phyloP scores from a whole-genome alignment of 2,888 invertebrate genomes.

The Lydus trimaculatus region DNA sequence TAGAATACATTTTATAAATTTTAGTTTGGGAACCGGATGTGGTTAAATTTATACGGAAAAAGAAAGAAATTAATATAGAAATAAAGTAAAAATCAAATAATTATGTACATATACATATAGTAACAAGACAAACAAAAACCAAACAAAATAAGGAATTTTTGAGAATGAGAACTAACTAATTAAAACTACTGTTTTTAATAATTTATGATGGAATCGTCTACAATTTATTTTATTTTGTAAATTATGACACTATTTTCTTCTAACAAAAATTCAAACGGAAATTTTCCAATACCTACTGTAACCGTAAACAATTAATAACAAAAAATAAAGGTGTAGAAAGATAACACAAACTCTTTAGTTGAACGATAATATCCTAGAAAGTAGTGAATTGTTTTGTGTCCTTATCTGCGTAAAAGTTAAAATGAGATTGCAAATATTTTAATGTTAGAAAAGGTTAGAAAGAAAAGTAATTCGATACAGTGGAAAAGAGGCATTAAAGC shows the following conservation, averaged over 20 bases:
- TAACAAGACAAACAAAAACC: background rate
- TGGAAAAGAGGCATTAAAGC: slow-evolving; percentile 22
- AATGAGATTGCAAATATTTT: slow-evolving; percentile 18
- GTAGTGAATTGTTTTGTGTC: background rate
- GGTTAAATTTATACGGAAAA: background rate
- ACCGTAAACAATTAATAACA: background rate
- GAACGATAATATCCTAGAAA: too few relatives aligned
- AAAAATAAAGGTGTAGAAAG: too few relatives aligned
- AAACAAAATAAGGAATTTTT: background rate
- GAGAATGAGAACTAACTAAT: slow-evolving; percentile 9
- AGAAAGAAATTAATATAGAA: background rate
- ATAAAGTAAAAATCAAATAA: background rate
- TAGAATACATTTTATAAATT: background rate
- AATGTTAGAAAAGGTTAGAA: slow-evolving; percentile 16
- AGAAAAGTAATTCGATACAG: slow-evolving; percentile 28
- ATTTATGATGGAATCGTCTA: background rate
- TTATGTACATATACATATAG: background rate
- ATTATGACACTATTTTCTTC: background rate
- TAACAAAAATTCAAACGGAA: background rate
- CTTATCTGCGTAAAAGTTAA: slow-evolving; percentile 20
- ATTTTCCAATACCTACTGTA: background rate
- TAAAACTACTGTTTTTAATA: background rate
- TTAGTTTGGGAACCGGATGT: slow-evolving; percentile 6
- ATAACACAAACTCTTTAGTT: too few relatives aligned
- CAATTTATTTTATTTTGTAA: background rate